Evolutionary conservation across 2,113 vertebrate genomes (phyloP).

Genomic region (Andinoacara biseriatus): DNA sequence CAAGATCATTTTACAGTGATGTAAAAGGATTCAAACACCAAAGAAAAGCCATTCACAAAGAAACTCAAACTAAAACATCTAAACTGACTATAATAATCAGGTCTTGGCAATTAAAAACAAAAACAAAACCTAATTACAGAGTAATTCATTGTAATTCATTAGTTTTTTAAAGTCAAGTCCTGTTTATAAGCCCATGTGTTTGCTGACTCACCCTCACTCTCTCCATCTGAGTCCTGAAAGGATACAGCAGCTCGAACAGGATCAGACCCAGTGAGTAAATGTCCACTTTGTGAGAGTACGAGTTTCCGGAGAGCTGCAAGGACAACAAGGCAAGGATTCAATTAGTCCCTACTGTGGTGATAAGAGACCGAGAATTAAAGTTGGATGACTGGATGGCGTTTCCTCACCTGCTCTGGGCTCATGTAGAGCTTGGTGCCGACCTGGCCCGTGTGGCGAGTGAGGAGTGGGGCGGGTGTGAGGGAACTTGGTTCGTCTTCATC

Average conservation of each 20-base stretch:
- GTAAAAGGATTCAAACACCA: background rate
- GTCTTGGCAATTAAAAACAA: background rate
- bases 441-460: constrained; percentile 95
- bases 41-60: background rate
- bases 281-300: constrained; percentile 98
- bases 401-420: constrained; percentile 96
- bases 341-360: background rate
- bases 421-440: constrained; percentile 99
- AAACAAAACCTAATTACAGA: background rate
- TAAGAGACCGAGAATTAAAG: background rate
- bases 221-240: constrained; percentile 98
- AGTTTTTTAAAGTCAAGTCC: background rate
- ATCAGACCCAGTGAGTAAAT: constrained; percentile 98
- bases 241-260: constrained; percentile 95
- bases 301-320: constrained; percentile 92
- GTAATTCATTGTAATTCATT: background rate
- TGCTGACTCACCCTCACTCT: constrained; percentile 87
- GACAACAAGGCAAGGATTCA: background rate
- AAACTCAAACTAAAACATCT: background rate
- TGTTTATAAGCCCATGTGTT: background rate
- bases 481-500: constrained; percentile 89
- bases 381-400: accelerated
- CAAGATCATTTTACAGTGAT: background rate
- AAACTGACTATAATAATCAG: background rate
- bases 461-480: constrained; percentile 91